Evolutionary conservation across 2,113 vertebrate species (phyloP), one percentile per base, ranked within the genome.

Genomic region (Hyla sarda): DNA sequence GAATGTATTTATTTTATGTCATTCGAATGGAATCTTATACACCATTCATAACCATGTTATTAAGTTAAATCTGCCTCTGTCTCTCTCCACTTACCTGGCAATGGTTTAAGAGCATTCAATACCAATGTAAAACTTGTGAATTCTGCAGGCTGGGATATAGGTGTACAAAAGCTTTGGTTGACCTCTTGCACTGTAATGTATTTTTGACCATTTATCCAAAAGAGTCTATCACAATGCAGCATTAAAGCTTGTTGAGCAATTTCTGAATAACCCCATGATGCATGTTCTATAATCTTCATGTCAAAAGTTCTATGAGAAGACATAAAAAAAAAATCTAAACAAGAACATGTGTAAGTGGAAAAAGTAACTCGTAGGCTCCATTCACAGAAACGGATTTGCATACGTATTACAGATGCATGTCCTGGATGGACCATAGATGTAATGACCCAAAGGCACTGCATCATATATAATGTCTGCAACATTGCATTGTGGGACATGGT

Each of bases 141-240:
- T 45, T 76, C 75, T 58, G 89, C 90, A 83, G 90, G 86, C 13
- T 94, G 88, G 16, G 91, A 94, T 88, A 95, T 88, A 7, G 92
- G 86, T 87, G 94, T 88, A 23, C 89, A 94, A 8, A 88, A 82
- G 58, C 87, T 92, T 89, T 93, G 93, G 56, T 87, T 89, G 16
- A 95, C 52, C 88, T 96, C 95, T 84, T 95, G 94, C 37, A 90
- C 88, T 71, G 92, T 93, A 74, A 96, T 90, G 81, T 92, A 89
- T 19, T 88, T 89, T 19, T 91, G 89, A 2, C 81, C 89, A 74
- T 94, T 93, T 86, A 95, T 92, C 94, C 94, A 96, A 87, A 95
- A 93, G 1, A 96, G 88, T 10, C 89, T 91, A 41, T 92, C 90
- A 13, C 94, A 95, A 83, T 94, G 94, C 78, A 93, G 93, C 60